Conservation (phyloP, 2,888 invertebrate species). For the Carpatolechia fugitivella region DNA sequence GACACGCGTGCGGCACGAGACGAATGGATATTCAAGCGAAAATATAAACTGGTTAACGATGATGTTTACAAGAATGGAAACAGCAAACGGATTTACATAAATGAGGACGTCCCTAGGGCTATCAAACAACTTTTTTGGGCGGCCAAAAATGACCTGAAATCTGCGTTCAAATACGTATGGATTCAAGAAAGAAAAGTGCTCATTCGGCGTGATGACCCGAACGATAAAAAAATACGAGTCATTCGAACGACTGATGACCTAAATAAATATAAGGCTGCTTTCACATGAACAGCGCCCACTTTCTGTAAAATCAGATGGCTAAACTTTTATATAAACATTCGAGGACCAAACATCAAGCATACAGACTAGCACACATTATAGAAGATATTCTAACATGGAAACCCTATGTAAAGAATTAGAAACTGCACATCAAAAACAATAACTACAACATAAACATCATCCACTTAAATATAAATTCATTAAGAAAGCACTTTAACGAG, state of each 20-base stretch:
- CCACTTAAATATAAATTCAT: background rate
- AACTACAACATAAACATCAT: too few relatives aligned
- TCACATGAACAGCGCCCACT: too few relatives aligned
- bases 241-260: background rate
- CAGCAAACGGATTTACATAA: background rate
- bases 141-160: background rate
- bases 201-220: background rate
- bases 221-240: background rate
- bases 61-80: background rate
- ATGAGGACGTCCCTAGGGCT: background rate
- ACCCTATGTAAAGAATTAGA: background rate
- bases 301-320: too few relatives aligned
- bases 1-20: background rate
- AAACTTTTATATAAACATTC: background rate
- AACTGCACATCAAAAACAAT: background rate
- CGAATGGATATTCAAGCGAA: background rate
- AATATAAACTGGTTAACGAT: background rate
- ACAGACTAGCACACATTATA: background rate
- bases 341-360: background rate
- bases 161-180: conserved; percentile 4
- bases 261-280: too few relatives aligned
- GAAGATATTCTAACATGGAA: background rate
- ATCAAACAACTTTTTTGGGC: conserved; percentile 1
- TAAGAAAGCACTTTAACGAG: background rate
- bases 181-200: conserved; percentile 2